Evolutionary conservation across 2,113 vertebrate species (phyloP).

Genomic region (Cacatua alba): DNA sequence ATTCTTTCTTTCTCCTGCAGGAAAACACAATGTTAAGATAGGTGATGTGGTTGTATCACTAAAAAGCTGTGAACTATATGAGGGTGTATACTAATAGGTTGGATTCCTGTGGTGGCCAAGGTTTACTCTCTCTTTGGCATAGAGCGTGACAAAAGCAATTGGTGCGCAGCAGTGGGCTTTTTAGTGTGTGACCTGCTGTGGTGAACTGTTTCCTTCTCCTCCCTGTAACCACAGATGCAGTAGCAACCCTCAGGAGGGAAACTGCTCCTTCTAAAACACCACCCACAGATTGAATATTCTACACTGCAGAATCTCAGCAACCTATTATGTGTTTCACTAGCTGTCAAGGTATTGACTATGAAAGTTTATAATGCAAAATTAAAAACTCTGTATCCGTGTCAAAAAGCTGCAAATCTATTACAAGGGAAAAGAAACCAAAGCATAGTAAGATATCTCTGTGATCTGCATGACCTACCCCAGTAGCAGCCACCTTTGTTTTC

Average conservation of each 20-base stretch:
- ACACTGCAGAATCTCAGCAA: neutral
- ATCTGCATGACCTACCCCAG: neutral
- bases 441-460: neutral
- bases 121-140: neutral
- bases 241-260: neutral
- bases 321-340: neutral
- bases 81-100: neutral
- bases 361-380: neutral
- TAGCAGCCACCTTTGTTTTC: neutral
- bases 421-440: neutral
- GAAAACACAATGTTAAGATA: neutral
- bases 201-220: neutral
- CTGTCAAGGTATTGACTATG: neutral
- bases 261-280: neutral
- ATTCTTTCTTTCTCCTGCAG: neutral
- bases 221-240: neutral
- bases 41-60: rapidly evolving
- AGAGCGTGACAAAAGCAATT: neutral
- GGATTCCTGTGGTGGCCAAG: neutral
- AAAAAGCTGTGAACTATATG: neutral
- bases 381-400: neutral
- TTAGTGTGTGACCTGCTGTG: neutral
- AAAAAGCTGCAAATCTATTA: neutral
- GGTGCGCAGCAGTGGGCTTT: neutral
- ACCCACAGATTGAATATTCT: neutral